These are phyloP conservation scores for Autographa pulchrina DNA, from an alignment of 2,888 invertebrate genomes.

Conservation along the genomic window DNA sequence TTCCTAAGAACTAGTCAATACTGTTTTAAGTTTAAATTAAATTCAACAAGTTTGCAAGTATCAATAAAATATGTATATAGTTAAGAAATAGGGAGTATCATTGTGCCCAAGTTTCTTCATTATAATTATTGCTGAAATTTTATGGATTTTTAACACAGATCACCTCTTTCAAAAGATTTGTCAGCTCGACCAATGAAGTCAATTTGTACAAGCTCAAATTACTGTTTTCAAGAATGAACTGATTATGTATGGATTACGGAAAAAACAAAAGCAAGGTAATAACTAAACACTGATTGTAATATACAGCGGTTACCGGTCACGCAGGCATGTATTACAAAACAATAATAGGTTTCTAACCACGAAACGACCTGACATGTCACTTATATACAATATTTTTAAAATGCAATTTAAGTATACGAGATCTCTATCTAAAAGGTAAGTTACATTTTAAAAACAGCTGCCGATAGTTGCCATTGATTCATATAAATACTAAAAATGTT, in stretches of 20 bases:
- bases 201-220: too few species aligned
- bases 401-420: constrained; percentile 50
- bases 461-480: constrained; percentile 23
- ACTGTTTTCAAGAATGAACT: neutral
- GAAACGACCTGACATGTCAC: constrained; percentile 11
- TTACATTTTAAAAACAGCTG: constrained; percentile 35
- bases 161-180: too few species aligned
- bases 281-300: neutral
- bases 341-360: neutral
- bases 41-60: neutral
- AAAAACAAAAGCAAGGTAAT: too few species aligned
- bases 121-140: too few species aligned
- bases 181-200: too few species aligned
- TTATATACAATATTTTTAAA: constrained; percentile 14
- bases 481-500: constrained; percentile 25
- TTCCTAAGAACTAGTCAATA: constrained; percentile 48
- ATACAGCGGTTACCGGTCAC: neutral
- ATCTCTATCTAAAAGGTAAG: constrained; percentile 41
- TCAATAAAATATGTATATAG: neutral
- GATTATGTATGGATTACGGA: neutral
- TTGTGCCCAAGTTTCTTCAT: neutral
- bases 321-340: neutral
- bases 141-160: too few species aligned
- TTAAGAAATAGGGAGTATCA: neutral
- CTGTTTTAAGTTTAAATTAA: constrained; percentile 34